A percentile compares a stretch with the other conserved stretches of the same genome.
phyloP scores from a whole-genome alignment of 1,140 invertebrate species.

The fruit fly (Drosophila melanogaster) region DNA sequence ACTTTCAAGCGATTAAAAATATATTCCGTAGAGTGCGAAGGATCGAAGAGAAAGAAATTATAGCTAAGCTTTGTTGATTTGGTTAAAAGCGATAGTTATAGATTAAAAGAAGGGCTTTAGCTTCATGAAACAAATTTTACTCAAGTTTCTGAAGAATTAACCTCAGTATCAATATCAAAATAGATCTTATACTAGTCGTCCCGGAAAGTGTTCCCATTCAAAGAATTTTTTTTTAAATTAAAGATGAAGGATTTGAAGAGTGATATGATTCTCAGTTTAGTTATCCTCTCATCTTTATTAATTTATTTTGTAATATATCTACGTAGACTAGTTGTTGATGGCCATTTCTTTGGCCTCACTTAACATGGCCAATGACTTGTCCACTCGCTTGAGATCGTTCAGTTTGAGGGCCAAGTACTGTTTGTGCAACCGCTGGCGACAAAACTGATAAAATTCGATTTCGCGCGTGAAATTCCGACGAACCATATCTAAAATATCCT shows the following conservation, averaged over 20 bases:
- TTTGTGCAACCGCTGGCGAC: conserved; percentile 92
- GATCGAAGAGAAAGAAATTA: background rate
- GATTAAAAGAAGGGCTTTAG: background rate
- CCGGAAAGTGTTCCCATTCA: background rate
- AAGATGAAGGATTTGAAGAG: no score
- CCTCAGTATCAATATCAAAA: no score
- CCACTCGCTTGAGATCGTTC: conserved; percentile 66
- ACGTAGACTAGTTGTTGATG: conserved; percentile 40
- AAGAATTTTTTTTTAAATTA: no score
- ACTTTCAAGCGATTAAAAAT: conserved; percentile 3
- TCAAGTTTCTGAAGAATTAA: background rate
- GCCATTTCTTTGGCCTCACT: conserved; percentile 44
- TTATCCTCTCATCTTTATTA: conserved; percentile 15
- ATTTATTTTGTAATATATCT: conserved; percentile 3
- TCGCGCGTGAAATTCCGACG: conserved; percentile 94
- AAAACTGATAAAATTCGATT: conserved; percentile 97
- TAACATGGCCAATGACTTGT: conserved; percentile 46
- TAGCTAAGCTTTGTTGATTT: background rate
- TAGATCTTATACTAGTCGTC: background rate
- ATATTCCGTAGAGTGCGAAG: no score
- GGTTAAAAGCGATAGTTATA: conserved; percentile 23
- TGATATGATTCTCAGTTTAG: background rate
- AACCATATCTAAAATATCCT: conserved; percentile 93
- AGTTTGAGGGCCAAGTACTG: conserved; percentile 88
- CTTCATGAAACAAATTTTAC: no score